Conservation (phyloP, 2,888 invertebrate species). For the Tetramorium bicarinatum region DNA sequence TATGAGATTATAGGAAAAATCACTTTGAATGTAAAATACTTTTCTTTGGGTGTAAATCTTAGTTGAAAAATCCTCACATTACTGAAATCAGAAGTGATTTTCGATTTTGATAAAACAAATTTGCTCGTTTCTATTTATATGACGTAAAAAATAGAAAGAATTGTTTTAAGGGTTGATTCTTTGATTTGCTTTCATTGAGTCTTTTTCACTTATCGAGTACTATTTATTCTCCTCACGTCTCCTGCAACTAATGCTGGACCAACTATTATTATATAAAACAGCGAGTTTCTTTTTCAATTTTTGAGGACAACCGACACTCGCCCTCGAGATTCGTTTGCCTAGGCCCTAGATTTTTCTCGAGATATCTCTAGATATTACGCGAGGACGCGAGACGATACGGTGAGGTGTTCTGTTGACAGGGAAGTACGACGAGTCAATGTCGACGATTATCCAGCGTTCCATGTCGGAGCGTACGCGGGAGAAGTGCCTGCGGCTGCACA, state of each 20-base stretch:
- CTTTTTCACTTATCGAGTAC: background rate
- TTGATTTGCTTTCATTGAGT: background rate
- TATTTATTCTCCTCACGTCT: background rate
- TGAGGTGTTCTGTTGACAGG: constrained; percentile 73
- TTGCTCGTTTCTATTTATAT: background rate
- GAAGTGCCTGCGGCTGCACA: constrained; percentile 80
- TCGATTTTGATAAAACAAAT: background rate
- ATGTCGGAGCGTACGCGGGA: constrained; percentile 87
- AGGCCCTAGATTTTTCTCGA: background rate
- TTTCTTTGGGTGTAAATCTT: background rate
- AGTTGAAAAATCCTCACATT: background rate
- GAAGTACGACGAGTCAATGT: constrained; percentile 81
- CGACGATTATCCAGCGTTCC: constrained; percentile 86
- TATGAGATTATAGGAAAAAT: too few relatives aligned
- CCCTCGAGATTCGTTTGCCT: background rate
- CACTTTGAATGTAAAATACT: too few relatives aligned
- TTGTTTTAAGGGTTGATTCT: background rate
- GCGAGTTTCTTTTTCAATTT: background rate
- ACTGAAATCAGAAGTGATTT: background rate
- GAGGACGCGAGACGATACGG: background rate
- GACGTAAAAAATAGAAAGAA: background rate
- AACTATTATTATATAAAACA: background rate
- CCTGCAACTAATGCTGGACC: background rate
- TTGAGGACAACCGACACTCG: background rate
- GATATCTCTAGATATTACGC: background rate